These are phyloP conservation scores for Lasioglossum villosulum DNA, from an alignment of 2,888 invertebrate species.

Conservation along the genomic window DNA sequence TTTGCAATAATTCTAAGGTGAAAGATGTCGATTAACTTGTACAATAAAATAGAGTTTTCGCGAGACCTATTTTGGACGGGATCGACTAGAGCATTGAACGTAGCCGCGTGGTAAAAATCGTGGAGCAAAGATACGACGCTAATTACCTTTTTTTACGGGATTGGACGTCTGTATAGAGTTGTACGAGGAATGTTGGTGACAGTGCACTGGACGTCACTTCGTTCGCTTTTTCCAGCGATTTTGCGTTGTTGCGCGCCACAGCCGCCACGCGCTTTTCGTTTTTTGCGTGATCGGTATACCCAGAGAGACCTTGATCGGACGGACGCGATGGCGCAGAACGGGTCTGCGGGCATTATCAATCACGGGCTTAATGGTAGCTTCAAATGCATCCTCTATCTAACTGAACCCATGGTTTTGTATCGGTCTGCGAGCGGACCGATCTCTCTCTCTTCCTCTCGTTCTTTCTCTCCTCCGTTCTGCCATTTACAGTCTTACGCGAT, in stretches of 20 bases:
- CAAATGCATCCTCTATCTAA: constrained; percentile 76
- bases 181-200: constrained; percentile 67
- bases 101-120: not conserved
- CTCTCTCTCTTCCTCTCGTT: not conserved
- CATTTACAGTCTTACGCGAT: constrained; percentile 33
- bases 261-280: constrained; percentile 64
- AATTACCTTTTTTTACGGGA: constrained; percentile 1
- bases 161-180: constrained; percentile 21
- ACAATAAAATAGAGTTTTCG: not conserved
- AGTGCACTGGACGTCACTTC: constrained; percentile 61
- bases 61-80: not conserved
- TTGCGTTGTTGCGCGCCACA: constrained; percentile 64
- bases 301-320: constrained; percentile 74
- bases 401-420: constrained; percentile 62
- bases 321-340: constrained; percentile 78
- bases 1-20: not conserved
- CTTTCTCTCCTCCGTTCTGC: constrained; percentile 19
- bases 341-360: constrained; percentile 80
- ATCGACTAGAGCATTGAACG: not conserved
- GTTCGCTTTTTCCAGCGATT: constrained; percentile 68
- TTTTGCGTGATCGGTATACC: constrained; percentile 72
- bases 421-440: constrained; percentile 55
- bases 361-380: constrained; percentile 79
- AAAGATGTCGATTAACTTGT: not conserved
- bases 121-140: not conserved